Evolutionary conservation across 2,113 vertebrate genomes (phyloP).

Genomic region (Stercorarius parasiticus): DNA sequence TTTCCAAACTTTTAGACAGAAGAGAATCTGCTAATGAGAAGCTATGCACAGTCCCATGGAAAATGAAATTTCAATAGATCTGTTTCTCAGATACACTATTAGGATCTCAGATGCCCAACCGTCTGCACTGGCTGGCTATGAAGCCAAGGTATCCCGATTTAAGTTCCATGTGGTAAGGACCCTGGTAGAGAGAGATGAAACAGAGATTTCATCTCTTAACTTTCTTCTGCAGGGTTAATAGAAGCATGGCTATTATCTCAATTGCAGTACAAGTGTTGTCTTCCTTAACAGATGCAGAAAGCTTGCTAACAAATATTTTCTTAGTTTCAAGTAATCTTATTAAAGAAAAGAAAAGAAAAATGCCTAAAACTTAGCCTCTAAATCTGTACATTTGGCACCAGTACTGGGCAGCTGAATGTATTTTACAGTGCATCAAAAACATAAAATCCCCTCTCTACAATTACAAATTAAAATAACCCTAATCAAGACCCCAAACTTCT

Average conservation of each 20-base stretch:
- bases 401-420: background rate
- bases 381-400: background rate
- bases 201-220: background rate
- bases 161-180: background rate
- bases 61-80: background rate
- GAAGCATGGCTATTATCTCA: background rate
- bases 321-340: background rate
- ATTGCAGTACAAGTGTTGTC: background rate
- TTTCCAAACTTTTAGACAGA: background rate
- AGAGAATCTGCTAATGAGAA: background rate
- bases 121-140: background rate
- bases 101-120: background rate
- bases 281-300: background rate
- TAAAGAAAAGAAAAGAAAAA: background rate
- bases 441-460: background rate
- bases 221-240: background rate
- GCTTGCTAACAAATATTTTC: background rate
- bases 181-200: no score
- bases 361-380: background rate
- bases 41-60: accelerated
- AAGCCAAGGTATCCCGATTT: background rate
- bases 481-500: background rate
- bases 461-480: background rate
- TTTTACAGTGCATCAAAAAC: background rate
- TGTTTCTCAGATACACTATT: background rate